Conservation (phyloP, 2,888 invertebrate genomes). For the Metacarcinus magister region DNA sequence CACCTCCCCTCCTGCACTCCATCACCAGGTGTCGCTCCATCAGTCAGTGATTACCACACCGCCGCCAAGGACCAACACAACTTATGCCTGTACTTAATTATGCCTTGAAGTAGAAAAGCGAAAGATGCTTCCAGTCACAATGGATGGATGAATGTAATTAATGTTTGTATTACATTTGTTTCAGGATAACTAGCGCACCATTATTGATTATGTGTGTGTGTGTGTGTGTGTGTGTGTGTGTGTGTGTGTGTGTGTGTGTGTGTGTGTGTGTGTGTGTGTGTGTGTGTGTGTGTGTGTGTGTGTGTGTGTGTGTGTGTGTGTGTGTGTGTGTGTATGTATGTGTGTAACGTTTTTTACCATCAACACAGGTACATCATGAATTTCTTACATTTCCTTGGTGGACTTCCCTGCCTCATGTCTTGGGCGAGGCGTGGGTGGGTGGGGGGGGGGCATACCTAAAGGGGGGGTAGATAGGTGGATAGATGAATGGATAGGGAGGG, state of each 20-base stretch:
- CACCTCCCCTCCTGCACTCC: neutral
- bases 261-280: slow-evolving; percentile 54
- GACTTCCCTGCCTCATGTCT: neutral
- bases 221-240: neutral
- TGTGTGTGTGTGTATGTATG: slow-evolving; percentile 50
- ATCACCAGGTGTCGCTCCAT: neutral
- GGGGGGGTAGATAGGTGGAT: neutral
- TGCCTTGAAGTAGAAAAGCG: neutral
- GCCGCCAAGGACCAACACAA: too few species aligned
- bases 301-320: neutral
- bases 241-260: slow-evolving; percentile 59
- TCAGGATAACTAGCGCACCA: neutral
- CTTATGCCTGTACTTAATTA: neutral
- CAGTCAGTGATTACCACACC: neutral
- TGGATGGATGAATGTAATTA: neutral
- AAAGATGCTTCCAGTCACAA: neutral
- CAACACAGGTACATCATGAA: neutral
- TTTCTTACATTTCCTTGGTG: neutral
- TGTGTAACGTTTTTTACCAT: neutral
- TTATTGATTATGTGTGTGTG: neutral
- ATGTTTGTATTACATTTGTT: neutral
- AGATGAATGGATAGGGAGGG: neutral
- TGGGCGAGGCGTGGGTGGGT: neutral
- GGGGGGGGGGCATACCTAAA: neutral
- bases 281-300: neutral